These are phyloP conservation scores for Tauraco erythrolophus DNA, from an alignment of 2,113 vertebrate genomes.

Conservation along the genomic window DNA sequence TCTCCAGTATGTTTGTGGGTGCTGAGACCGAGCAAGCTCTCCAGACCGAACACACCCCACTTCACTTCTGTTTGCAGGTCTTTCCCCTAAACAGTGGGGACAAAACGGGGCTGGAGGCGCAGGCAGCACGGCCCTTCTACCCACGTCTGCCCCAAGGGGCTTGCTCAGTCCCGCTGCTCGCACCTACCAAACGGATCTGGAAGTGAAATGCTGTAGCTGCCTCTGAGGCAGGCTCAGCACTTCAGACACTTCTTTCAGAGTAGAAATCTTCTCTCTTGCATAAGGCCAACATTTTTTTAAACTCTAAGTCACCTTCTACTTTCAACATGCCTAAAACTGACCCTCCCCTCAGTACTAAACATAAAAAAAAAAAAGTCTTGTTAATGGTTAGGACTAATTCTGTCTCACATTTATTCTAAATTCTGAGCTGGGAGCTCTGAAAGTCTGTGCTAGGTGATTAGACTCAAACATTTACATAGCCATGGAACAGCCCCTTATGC, in stretches of 20 bases:
- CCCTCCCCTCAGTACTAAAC: background rate
- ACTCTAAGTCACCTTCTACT: background rate
- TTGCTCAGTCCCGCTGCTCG: background rate
- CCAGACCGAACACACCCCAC: fast-evolving
- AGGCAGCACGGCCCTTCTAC: background rate
- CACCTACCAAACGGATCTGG: background rate
- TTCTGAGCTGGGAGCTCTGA: background rate
- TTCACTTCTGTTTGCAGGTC: background rate
- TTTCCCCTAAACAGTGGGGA: background rate
- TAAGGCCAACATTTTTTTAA: background rate
- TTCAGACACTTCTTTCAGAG: background rate
- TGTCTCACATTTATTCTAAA: background rate
- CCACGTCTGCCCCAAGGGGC: background rate
- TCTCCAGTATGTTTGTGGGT: fast-evolving
- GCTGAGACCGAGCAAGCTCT: background rate
- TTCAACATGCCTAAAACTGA: background rate
- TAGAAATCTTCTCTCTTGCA: background rate
- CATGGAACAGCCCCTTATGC: background rate
- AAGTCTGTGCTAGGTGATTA: background rate
- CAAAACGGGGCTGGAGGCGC: fast-evolving
- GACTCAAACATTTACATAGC: background rate
- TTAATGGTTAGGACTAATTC: background rate
- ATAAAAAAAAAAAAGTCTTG: background rate
- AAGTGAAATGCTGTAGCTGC: background rate
- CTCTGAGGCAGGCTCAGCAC: background rate